Evolutionary conservation across 2,888 invertebrate species (phyloP).

Genomic region (Drosophila limbata): DNA sequence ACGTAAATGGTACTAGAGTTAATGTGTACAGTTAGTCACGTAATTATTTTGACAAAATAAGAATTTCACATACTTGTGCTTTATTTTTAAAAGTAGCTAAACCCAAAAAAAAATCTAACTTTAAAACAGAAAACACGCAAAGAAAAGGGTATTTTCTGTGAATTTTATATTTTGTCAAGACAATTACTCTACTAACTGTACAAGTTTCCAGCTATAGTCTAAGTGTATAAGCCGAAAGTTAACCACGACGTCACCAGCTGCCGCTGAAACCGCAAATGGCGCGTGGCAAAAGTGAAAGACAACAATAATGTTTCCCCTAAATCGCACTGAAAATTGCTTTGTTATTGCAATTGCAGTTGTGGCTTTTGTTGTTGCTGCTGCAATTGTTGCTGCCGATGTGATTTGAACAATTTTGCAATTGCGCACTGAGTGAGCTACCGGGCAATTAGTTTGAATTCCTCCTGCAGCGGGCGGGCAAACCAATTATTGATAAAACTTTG

Average conservation of each 20-base stretch:
- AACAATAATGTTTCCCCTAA: constrained; percentile 18
- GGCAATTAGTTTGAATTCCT: constrained; percentile 62
- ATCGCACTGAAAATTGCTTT: constrained; percentile 48
- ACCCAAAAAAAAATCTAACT: background rate
- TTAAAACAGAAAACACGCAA: too few relatives aligned
- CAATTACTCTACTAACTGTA: background rate
- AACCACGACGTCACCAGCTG: constrained; percentile 40
- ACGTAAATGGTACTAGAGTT: constrained; percentile 41
- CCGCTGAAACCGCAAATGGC: constrained; percentile 47
- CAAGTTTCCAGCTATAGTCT: background rate
- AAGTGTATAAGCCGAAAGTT: background rate
- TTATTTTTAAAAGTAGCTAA: background rate
- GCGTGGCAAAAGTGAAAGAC: constrained; percentile 52
- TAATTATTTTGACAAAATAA: background rate
- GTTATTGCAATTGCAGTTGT: constrained; percentile 31
- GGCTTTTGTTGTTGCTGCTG: constrained; percentile 8
- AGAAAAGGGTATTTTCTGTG: background rate
- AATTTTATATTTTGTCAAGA: background rate
- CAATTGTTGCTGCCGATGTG: constrained; percentile 23
- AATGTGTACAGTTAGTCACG: constrained; percentile 5
- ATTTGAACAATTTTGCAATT: constrained; percentile 68
- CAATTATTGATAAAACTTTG: constrained; percentile 79
- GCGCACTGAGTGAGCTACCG: constrained; percentile 65
- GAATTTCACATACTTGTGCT: too few relatives aligned
- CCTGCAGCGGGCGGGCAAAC: constrained; percentile 22